These are phyloP conservation scores for Stenichneumon culpator DNA, from an alignment of 2,888 invertebrate genomes.

Conservation along the genomic window DNA sequence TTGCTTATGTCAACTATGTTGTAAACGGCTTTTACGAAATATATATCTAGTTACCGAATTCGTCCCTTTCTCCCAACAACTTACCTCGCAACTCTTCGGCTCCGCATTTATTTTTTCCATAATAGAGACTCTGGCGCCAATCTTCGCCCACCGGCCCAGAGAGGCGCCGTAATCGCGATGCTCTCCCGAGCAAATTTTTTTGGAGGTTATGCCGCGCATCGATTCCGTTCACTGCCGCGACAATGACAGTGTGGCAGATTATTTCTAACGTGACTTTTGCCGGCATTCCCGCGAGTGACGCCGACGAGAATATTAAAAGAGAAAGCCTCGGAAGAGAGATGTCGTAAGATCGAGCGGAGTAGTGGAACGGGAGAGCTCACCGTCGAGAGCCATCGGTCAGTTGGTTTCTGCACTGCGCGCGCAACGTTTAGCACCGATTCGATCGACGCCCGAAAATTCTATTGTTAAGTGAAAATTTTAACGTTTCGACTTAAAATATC, in stretches of 20 bases:
- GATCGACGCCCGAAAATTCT: constrained; percentile 17
- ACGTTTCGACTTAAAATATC: constrained; percentile 18
- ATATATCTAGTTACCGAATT: background rate
- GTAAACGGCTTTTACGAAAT: constrained; percentile 7
- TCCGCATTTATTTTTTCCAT: background rate
- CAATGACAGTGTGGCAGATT: constrained; percentile 20
- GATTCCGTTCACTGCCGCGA: background rate
- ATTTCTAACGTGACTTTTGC: constrained; percentile 45
- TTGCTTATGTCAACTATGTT: background rate
- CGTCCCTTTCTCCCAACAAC: background rate
- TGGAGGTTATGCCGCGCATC: background rate
- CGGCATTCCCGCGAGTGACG: constrained; percentile 57
- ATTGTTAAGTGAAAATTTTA: background rate
- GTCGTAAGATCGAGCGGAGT: constrained; percentile 74
- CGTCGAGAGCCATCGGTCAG: constrained; percentile 70
- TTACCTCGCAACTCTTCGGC: background rate
- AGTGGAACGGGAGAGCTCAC: constrained; percentile 45
- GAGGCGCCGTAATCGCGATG: background rate
- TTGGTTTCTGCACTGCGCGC: constrained; percentile 61
- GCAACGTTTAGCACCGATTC: constrained; percentile 32
- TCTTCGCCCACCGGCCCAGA: background rate
- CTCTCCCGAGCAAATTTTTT: background rate
- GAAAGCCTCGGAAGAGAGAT: constrained; percentile 75
- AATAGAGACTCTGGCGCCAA: background rate
- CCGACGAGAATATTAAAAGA: constrained; percentile 75